Evolutionary conservation across 2,797 vertebrate species (phyloP), one percentile per base, ranked within the genome.

Genomic region (Scolopax rusticola): DNA sequence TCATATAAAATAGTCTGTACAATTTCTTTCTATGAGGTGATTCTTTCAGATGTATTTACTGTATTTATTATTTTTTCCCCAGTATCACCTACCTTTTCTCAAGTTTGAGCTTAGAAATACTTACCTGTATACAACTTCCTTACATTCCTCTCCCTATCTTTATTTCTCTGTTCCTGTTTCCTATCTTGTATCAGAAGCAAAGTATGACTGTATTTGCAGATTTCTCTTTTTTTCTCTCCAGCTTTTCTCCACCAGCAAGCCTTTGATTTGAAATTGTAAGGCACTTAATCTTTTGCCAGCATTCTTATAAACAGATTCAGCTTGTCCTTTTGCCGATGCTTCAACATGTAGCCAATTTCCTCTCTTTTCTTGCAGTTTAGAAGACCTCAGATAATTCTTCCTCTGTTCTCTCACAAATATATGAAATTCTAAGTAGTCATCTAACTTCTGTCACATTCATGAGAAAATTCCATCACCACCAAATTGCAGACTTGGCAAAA

Each of bases 401-500:
- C 90, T 95, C 89, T 94, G 61, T 93, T 96, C 93, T 91, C 87
- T 92, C 60, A 63, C 88, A 97, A 95, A 95, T 77, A 79, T 47
- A 96, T 95, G 88, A 95, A 96, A 93, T 96, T 97, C 84, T 87
- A 94, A 97, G 59, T 68, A 95, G 94, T 94, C 92, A 78, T 92
- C 83, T 90, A 95, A 48, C 83, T 97, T 96, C 94, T 87, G 87
- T 97, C 61, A 63, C 87, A 96, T 91, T 97, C 68, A 71, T 84
- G 84, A 95, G 68, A 48, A 51, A 95, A 78, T 93, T 98, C 93
- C 80, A 91, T 94, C 82, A 80, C 73, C 60, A 73, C 38, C 81
- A 93, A 97, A 96, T 84, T 97, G 92, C 93, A 96, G 96, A 96
- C 92, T 93, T 96, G 84, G 90, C 32, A 16, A 95, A 97, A 96